Conservation (phyloP, 2,797 vertebrate genomes). For the Taenioides sp. region DNA sequence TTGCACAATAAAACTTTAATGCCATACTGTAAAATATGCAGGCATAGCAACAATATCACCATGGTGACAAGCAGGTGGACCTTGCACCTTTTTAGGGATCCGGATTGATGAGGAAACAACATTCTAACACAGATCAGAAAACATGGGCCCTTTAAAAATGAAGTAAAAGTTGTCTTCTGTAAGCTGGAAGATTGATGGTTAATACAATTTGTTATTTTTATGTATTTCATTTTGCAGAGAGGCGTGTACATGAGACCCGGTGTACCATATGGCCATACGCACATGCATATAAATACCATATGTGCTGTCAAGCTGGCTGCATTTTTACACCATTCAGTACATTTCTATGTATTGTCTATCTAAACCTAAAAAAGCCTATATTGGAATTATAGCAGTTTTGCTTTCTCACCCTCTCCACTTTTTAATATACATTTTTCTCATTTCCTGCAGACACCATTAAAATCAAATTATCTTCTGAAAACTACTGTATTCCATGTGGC, state of each 20-base stretch:
- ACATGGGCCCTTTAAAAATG: too few relatives aligned
- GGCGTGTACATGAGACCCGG: neutral
- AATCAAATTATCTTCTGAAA: conserved; percentile 1
- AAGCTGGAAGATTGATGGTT: neutral
- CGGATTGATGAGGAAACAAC: too few relatives aligned
- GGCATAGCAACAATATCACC: too few relatives aligned
- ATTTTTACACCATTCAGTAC: neutral
- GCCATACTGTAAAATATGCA: too few relatives aligned
- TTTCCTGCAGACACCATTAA: conserved; percentile 7
- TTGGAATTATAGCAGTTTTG: neutral
- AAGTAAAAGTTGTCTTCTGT: neutral
- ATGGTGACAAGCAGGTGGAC: too few relatives aligned
- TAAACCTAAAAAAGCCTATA: too few relatives aligned
- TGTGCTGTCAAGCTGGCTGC: conserved; percentile 1
- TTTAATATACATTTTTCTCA: neutral
- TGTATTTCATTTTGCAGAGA: neutral
- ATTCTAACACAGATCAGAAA: too few relatives aligned
- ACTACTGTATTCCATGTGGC: conserved; percentile 12
- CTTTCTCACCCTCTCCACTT: neutral
- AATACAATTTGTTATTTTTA: too few relatives aligned
- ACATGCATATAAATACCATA: conserved; percentile 10
- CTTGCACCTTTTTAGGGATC: too few relatives aligned
- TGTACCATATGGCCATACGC: neutral
- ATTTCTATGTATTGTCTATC: too few relatives aligned
- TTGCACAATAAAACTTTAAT: too few relatives aligned